These are phyloP conservation scores for Neelides folsomi DNA, from an alignment of 2,888 invertebrate genomes.

Conservation along the genomic window DNA sequence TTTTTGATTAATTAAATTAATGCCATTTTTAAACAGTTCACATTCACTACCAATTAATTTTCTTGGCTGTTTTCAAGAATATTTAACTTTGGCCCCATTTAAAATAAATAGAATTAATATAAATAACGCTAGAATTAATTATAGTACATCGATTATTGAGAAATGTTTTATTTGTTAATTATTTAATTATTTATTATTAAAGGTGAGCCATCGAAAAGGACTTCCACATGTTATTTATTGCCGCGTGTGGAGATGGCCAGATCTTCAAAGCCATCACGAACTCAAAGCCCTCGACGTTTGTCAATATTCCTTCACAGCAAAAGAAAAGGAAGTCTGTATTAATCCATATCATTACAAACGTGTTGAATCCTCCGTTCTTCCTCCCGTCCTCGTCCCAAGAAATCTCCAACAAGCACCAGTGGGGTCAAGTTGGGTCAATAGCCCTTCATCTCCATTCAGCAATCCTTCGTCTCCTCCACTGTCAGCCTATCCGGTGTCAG, in stretches of 20 bases:
- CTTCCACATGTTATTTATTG: slow-evolving; percentile 98
- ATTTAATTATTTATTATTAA: slow-evolving; percentile 11
- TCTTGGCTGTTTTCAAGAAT: too few relatives aligned
- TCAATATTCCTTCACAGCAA: slow-evolving; percentile 89
- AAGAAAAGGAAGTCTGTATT: slow-evolving; percentile 95
- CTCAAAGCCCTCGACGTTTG: slow-evolving; percentile 88
- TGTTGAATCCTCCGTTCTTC: slow-evolving; percentile 84
- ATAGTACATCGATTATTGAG: too few relatives aligned
- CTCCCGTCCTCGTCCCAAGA: slow-evolving; percentile 92
- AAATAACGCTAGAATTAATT: too few relatives aligned
- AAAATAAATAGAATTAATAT: too few relatives aligned
- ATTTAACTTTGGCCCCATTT: too few relatives aligned
- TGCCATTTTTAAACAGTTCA: not conserved
- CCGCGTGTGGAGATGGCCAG: slow-evolving; percentile 99
- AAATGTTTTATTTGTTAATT: not conserved
- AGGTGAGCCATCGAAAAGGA: slow-evolving; percentile 85
- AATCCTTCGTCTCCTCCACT: slow-evolving; percentile 92
- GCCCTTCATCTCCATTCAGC: slow-evolving; percentile 64
- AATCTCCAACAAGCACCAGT: slow-evolving; percentile 92
- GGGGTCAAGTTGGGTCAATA: slow-evolving; percentile 58
- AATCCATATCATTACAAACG: slow-evolving; percentile 99
- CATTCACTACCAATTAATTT: too few relatives aligned
- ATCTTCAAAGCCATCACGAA: slow-evolving; percentile 96
- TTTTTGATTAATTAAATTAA: not conserved
- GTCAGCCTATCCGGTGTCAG: slow-evolving; percentile 70